Evolutionary conservation across 2,797 vertebrate genomes (phyloP).

Genomic region (Coregonus sp.): DNA sequence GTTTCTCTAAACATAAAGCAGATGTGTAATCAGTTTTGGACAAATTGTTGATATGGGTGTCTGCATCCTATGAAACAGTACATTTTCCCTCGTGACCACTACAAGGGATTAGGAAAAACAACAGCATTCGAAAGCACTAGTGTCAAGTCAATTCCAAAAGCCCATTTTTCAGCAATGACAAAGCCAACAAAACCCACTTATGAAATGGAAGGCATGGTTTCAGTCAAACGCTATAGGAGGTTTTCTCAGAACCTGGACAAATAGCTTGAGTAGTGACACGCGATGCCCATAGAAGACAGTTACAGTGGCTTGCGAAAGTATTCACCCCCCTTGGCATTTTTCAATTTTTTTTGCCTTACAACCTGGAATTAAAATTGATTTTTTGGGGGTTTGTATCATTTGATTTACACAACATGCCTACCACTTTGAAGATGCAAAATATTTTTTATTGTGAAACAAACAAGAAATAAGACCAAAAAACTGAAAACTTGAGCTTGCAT

Average conservation of each 20-base stretch:
- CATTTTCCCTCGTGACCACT: neutral
- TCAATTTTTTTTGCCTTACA: no score
- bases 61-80: neutral
- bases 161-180: constrained; percentile 57
- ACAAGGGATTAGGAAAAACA: constrained; percentile 11
- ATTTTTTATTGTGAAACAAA: no score
- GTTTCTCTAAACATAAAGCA: constrained; percentile 34
- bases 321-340: no score
- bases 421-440: no score
- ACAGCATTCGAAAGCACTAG: constrained; percentile 21
- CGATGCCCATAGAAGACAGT: constrained; percentile 31
- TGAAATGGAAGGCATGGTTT: constrained; percentile 49
- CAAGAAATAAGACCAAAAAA: no score
- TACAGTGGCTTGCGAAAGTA: no score
- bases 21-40: constrained; percentile 41
- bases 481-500: no score
- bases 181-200: constrained; percentile 46
- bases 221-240: constrained; percentile 50
- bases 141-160: constrained; percentile 51
- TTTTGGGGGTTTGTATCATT: no score
- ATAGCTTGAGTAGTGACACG: constrained; percentile 51
- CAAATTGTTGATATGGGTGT: constrained; percentile 28
- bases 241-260: constrained; percentile 54
- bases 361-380: no score
- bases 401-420: no score